Evolutionary conservation across 2,797 vertebrate genomes (phyloP).

Genomic region (Emydoidea blandingii): DNA sequence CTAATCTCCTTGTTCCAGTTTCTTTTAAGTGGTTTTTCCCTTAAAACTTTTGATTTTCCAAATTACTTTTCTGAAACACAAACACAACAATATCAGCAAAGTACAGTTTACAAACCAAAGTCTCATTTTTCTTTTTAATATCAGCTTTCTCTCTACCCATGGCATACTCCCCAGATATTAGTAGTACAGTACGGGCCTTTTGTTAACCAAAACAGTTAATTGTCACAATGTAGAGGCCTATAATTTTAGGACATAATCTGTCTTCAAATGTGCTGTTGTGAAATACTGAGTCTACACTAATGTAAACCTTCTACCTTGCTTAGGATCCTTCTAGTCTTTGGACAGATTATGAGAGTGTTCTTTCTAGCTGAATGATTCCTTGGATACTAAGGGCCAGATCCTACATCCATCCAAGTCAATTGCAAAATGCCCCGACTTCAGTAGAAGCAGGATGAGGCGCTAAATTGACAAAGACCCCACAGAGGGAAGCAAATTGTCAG

Average conservation of each 20-base stretch:
- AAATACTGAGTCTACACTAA: not conserved
- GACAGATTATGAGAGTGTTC: not conserved
- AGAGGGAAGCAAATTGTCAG: not conserved
- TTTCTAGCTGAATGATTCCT: not conserved
- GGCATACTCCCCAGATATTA: not conserved
- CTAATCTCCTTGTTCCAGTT: not conserved
- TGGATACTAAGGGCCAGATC: accelerated
- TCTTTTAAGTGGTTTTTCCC: not conserved
- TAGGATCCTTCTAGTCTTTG: too few relatives aligned
- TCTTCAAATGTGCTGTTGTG: too few relatives aligned
- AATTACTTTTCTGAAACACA: not conserved
- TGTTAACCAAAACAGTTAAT: not conserved
- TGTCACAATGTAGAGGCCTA: not conserved
- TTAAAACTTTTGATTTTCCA: not conserved
- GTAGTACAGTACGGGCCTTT: accelerated
- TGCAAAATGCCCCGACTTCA: not conserved
- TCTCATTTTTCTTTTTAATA: not conserved
- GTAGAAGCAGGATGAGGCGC: not conserved
- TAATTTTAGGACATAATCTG: not conserved
- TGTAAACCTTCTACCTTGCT: not conserved
- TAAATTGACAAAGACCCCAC: not conserved
- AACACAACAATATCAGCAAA: not conserved
- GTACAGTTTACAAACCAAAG: not conserved
- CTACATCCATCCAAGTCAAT: not conserved
- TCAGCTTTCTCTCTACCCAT: not conserved